These are phyloP conservation scores for Macrotus californicus DNA, from an alignment of 2,113 vertebrate genomes.

Conservation along the genomic window DNA sequence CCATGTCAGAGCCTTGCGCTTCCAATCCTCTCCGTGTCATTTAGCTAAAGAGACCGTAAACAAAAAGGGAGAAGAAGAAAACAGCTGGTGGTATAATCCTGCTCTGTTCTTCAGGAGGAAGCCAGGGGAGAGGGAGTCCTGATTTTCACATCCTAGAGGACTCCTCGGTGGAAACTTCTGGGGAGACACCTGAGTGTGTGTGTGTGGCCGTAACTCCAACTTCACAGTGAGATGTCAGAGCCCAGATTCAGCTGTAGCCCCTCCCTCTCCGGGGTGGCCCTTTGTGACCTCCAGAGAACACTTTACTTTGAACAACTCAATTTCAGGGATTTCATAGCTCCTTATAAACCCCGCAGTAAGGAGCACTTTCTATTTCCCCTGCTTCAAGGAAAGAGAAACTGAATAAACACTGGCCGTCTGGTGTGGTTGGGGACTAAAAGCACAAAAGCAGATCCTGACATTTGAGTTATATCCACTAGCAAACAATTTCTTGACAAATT, in stretches of 20 bases:
- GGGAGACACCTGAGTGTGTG: not conserved
- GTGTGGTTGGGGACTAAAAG: not conserved
- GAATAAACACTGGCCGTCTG: not conserved
- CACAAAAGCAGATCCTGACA: not conserved
- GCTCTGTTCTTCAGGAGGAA: not conserved
- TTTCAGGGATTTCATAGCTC: slow-evolving; percentile 43
- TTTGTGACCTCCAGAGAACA: not conserved
- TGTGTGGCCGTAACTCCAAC: not conserved
- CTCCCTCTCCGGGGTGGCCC: not conserved
- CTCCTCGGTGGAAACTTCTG: not conserved
- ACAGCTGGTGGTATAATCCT: slow-evolving; percentile 22
- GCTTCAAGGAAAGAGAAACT: not conserved
- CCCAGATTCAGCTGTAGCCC: not conserved
- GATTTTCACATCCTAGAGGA: not conserved
- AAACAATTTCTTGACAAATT: slow-evolving; percentile 17
- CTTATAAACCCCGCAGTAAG: not conserved
- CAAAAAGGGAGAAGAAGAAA: slow-evolving; percentile 53
- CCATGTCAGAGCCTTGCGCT: slow-evolving; percentile 11
- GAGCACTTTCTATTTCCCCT: not conserved
- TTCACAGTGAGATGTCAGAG: not conserved
- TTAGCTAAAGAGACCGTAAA: slow-evolving; percentile 59
- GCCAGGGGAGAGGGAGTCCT: not conserved
- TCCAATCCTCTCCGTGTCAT: not conserved
- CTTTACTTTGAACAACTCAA: slow-evolving; percentile 26
- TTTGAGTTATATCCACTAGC: not conserved